phyloP scores from a whole-genome alignment of 2,797 vertebrate species.

The Fringilla coelebs region DNA sequence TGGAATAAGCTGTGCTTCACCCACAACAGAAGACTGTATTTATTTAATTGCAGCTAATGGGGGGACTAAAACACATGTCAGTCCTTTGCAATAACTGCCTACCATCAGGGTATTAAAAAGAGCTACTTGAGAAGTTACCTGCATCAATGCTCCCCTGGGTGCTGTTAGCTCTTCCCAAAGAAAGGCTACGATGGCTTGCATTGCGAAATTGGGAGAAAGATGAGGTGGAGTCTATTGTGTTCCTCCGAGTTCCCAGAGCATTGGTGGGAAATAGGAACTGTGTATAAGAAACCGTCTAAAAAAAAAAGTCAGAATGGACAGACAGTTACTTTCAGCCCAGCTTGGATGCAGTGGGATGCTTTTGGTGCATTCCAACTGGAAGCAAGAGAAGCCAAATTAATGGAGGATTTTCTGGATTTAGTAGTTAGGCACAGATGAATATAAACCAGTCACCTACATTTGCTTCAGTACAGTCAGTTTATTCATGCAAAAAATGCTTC shows the following conservation, averaged over 20 bases:
- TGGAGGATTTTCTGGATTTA: not conserved
- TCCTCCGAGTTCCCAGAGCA: slow-evolving; percentile 89
- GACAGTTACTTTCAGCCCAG: not conserved
- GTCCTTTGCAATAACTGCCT: not conserved
- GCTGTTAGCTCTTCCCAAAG: slow-evolving; percentile 91
- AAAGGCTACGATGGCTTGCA: slow-evolving; percentile 95
- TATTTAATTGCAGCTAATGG: not conserved
- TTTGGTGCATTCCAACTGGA: not conserved
- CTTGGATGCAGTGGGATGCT: not conserved
- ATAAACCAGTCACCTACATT: not conserved
- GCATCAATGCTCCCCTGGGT: slow-evolving; percentile 96
- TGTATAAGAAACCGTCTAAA: slow-evolving; percentile 95
- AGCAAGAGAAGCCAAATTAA: not conserved
- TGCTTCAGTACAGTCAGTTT: not conserved
- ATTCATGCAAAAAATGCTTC: not conserved
- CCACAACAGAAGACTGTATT: not conserved
- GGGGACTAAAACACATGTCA: not conserved
- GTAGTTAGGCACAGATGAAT: not conserved
- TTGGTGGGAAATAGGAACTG: slow-evolving; percentile 97
- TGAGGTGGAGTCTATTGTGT: slow-evolving; percentile 96
- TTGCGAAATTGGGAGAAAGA: slow-evolving; percentile 94
- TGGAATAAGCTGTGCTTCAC: not conserved
- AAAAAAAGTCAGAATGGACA: not conserved
- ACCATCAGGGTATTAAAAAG: not conserved
- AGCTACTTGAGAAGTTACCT: slow-evolving; percentile 74